These are phyloP conservation scores for rat (Rattus norvegicus) DNA, from an alignment of 2,113 vertebrate species.

Conservation along the genomic window DNA sequence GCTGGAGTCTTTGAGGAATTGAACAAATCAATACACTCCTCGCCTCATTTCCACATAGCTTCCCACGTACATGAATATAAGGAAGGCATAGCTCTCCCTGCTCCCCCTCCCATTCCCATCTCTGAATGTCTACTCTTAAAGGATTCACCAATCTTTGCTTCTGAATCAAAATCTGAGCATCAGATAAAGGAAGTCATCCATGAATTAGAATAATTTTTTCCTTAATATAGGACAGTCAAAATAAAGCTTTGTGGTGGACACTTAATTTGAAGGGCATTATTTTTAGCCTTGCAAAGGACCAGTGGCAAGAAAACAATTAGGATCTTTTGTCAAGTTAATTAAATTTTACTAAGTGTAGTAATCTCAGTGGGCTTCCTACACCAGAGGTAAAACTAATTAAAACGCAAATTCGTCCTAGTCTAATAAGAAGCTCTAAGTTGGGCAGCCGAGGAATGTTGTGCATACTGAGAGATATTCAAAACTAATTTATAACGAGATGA, in stretches of 20 bases:
- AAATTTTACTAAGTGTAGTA: slow-evolving; percentile 95
- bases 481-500: slow-evolving; percentile 85
- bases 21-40: slow-evolving; percentile 73
- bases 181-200: slow-evolving; percentile 62
- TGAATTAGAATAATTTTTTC: slow-evolving; percentile 72
- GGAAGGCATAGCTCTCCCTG: background rate
- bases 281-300: slow-evolving; percentile 88
- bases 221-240: slow-evolving; percentile 79
- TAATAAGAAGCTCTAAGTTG: slow-evolving; percentile 88
- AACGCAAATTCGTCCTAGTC: slow-evolving; percentile 91
- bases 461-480: slow-evolving; percentile 88
- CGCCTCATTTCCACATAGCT: slow-evolving; percentile 58
- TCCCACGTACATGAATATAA: slow-evolving; percentile 46
- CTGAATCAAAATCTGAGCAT: slow-evolving; percentile 42
- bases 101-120: background rate
- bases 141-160: slow-evolving; percentile 47
- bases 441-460: slow-evolving; percentile 83
- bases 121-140: background rate
- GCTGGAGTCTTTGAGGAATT: slow-evolving; percentile 66
- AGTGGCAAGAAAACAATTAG: slow-evolving; percentile 93
- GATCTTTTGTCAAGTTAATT: slow-evolving; percentile 95
- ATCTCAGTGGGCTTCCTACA: slow-evolving; percentile 90
- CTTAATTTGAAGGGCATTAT: slow-evolving; percentile 87
- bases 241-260: slow-evolving; percentile 77
- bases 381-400: slow-evolving; percentile 95